Evolutionary conservation across 2,888 invertebrate species (phyloP), one percentile per base, ranked within the genome.

Genomic region (Scaptomyza caliginosa): DNA sequence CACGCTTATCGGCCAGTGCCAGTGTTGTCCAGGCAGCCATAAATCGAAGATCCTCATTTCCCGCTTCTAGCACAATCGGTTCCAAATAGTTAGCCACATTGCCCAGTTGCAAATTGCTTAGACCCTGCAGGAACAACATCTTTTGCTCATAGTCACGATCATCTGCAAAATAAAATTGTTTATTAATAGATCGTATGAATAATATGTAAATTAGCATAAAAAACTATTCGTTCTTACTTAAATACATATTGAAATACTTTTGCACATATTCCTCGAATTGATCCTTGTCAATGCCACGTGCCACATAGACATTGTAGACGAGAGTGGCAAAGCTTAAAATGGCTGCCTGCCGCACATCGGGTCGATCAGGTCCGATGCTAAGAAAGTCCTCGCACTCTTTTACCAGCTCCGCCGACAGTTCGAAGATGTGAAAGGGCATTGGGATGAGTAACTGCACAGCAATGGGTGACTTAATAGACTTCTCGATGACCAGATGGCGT

Each of bases 261-360:
- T 94, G 94, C 0, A 95, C 94, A 54, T 95, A 94, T 77, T 94
- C 93, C 66, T 95, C 95, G 51, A 95, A 93, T 59, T 93, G 93
- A 73, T 95, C 95, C 50, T 93, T 93, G 77, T 91, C 93, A 90
- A 91, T 95, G 88, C 90, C 92, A 69, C 67, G 92, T 64, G 90
- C 90, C 24, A 90, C 88, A 64, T 93, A 94, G 0, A 94, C 93
- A 80, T 94, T 94, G 52, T 94, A 93, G 0, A 94, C 93, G 24
- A 95, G 88, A 0, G 95, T 94, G 0, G 95, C 94, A 80, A 94
- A 95, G 58, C 94, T 94, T 32, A 95, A 91, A 30, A 95, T 94
- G 0, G 94, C 95, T 0, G 95, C 94, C 67, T 94, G 93, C 4
- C 94, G 91, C 17, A 95, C 93, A 57, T 94, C 94, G 0, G 91